Evolutionary conservation across 64 coral and sea anemone genomes (phyloP), one percentile per base, ranked within the genome.

Genomic region (Acropora yongei): DNA sequence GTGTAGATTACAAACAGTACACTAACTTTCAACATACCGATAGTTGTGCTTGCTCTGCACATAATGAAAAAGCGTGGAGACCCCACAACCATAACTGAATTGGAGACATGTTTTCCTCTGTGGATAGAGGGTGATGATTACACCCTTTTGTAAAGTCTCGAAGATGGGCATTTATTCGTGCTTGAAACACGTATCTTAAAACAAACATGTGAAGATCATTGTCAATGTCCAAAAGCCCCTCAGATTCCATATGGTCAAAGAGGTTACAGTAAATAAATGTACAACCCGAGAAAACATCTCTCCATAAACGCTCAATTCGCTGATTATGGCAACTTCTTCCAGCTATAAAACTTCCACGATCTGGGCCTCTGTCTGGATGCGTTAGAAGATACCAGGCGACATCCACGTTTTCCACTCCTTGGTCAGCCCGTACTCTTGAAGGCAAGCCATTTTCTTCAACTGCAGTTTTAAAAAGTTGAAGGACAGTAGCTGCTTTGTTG

Each of bases 101-200:
- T 74, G 71, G 71, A 74, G 71, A 74, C 71, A 74, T 74, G 71
- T 74, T 74, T 74, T 20, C 71, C 71, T 74, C 71, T 74, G n/a
- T 74, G 71, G 71, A 74, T 20, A 74, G 50, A 53, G 50, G 50
- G 50, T 53, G 50, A 53, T 53, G 50, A 53, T 53, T 53, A 0
- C 50, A 1, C 50, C 50, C 50, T 53, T 53, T 1, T 53, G 50
- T 53, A 53, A 53, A 53, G 5, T 53, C 50, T 53, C 50, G 50
- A 53, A 53, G 50, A 53, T 53, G 50, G 1, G 50, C 50, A 53
- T 53, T 53, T 53, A 53, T 53, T 53, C 50, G 50, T 53, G 50
- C 50, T 53, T 53, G 50, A 53, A 53, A 53, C 50, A 53, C 50
- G 50, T 53, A 53, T 53, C 9, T 53, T 53, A 63, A 8, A 74